Percentiles rank a stretch among this genome's conserved stretches.
These are phyloP conservation scores for Oreortyx pictus DNA, from an alignment of 2,797 vertebrate species.

Conservation along the genomic window DNA sequence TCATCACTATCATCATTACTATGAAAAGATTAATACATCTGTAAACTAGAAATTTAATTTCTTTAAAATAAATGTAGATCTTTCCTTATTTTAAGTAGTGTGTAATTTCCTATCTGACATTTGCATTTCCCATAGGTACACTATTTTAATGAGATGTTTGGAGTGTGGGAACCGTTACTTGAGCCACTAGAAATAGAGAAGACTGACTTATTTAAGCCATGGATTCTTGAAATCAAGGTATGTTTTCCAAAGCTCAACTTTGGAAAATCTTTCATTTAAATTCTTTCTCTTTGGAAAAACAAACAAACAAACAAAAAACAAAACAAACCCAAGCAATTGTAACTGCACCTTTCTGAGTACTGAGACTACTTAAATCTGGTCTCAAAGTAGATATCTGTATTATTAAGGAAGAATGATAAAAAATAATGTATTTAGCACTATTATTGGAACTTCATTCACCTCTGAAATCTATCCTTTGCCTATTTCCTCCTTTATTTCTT, in stretches of 20 bases:
- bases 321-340: neutral
- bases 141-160: slow-evolving; percentile 95
- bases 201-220: slow-evolving; percentile 90
- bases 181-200: slow-evolving; percentile 94
- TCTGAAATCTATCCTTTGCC: neutral
- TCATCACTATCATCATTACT: too few species aligned
- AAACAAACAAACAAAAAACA: neutral
- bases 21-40: neutral
- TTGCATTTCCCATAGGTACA: slow-evolving; percentile 85
- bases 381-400: too few species aligned
- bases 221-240: slow-evolving; percentile 93
- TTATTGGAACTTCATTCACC: neutral
- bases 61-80: neutral
- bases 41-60: neutral
- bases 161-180: slow-evolving; percentile 97
- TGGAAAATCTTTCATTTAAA: neutral
- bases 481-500: neutral
- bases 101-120: neutral
- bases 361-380: neutral
- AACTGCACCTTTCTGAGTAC: neutral
- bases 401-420: neutral
- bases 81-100: neutral
- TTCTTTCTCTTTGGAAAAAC: neutral
- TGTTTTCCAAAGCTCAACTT: neutral
- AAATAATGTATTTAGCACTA: neutral